phyloP scores from a whole-genome alignment of 2,888 invertebrate genomes.

The Panopea generosa region DNA sequence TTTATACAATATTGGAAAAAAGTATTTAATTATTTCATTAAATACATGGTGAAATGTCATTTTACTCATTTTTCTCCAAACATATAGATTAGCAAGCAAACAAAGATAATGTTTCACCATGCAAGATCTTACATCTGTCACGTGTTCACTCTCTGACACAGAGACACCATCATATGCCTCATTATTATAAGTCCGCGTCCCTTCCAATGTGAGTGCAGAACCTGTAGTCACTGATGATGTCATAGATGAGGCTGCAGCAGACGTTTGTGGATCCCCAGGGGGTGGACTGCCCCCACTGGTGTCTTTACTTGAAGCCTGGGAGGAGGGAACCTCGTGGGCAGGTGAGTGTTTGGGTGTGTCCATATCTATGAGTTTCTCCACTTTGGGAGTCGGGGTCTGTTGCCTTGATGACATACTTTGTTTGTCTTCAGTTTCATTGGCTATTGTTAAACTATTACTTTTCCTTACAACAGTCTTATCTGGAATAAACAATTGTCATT shows the following conservation, averaged over 20 bases:
- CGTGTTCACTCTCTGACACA: slow-evolving; percentile 64
- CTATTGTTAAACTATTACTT: slow-evolving; percentile 10
- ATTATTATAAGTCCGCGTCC: slow-evolving; percentile 70
- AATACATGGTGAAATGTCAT: too few species aligned
- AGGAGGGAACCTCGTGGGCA: neutral
- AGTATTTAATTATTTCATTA: too few species aligned
- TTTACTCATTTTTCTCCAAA: too few species aligned
- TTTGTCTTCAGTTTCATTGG: neutral
- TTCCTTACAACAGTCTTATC: slow-evolving; percentile 8
- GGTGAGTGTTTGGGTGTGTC: slow-evolving; percentile 41
- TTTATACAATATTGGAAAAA: too few species aligned
- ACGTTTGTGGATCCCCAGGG: slow-evolving; percentile 2
- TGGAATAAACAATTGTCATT: neutral
- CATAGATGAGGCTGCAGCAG: slow-evolving; percentile 19
- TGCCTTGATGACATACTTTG: slow-evolving; percentile 7
- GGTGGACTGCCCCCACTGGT: slow-evolving; percentile 27
- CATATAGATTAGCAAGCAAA: too few species aligned
- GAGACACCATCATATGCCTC: slow-evolving; percentile 70
- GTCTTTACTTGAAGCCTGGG: slow-evolving; percentile 19
- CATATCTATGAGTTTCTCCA: slow-evolving; percentile 55
- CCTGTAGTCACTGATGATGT: slow-evolving; percentile 57
- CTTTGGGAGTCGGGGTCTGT: slow-evolving; percentile 19
- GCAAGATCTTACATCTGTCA: slow-evolving; percentile 60
- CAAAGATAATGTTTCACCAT: too few species aligned
- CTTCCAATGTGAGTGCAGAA: slow-evolving; percentile 50